Percentiles rank a stretch among this genome's conserved stretches.
phyloP scores from a whole-genome alignment of 2,888 invertebrate genomes.

The Trissoscelio sp. region DNA sequence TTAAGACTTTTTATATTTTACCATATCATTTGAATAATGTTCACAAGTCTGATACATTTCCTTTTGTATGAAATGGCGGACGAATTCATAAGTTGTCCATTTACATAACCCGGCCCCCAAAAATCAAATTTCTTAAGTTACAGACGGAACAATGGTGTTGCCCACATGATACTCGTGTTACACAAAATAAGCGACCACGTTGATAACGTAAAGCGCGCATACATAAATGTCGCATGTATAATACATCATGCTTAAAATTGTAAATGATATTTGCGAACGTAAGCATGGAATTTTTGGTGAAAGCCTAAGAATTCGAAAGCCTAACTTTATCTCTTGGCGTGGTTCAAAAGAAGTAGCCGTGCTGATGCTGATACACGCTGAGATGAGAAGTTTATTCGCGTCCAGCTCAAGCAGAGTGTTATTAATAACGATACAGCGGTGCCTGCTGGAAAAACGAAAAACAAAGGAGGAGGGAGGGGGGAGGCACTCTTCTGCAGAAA shows the following conservation, averaged over 20 bases:
- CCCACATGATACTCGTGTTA: background rate
- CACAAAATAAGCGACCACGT: slow-evolving; percentile 10
- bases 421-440: slow-evolving; percentile 62
- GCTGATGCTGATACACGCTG: slow-evolving; percentile 37
- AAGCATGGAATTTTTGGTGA: slow-evolving; percentile 3
- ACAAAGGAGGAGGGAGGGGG: slow-evolving; percentile 6
- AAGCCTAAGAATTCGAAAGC: slow-evolving; percentile 35
- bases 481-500: slow-evolving; percentile 40
- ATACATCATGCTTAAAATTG: slow-evolving; percentile 39
- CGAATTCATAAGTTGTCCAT: slow-evolving; percentile 10
- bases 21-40: slow-evolving; percentile 15
- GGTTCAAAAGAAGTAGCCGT: slow-evolving; percentile 39
- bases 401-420: slow-evolving; percentile 60
- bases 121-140: slow-evolving; percentile 45
- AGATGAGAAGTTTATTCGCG: slow-evolving; percentile 56
- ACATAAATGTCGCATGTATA: slow-evolving; percentile 31
- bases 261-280: slow-evolving; percentile 26
- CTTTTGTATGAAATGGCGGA: slow-evolving; percentile 8
- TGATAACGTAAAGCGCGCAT: slow-evolving; percentile 24
- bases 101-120: slow-evolving; percentile 17
- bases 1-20: slow-evolving; percentile 19
- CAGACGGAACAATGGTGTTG: background rate
- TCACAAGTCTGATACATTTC: slow-evolving; percentile 8
- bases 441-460: slow-evolving; percentile 57
- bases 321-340: slow-evolving; percentile 15